Base-by-base conservation (phyloP, 2,888 invertebrate species). In the Caenorhabditis wallacei region DNA sequence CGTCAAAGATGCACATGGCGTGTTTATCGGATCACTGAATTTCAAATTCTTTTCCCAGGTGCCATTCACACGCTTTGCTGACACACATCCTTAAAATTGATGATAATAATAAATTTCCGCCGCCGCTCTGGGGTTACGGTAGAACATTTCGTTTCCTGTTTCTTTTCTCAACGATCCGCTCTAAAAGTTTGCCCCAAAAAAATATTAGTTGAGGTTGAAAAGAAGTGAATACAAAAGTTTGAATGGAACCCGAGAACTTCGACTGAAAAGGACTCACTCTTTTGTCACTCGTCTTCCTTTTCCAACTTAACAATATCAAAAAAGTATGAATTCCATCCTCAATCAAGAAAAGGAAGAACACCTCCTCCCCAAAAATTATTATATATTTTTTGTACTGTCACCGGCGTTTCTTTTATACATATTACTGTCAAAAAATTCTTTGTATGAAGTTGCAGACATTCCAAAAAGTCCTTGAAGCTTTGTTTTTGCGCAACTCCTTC, bases 1-100 rank as follows among this genome's bases (percentile, higher is more conserved):
- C 26, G 30, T n/a, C 59, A 24, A 71, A 71, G 79, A 51, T 61
- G 71, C 69, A 74, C 37, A 71, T 81, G 24, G 75, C 81, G 81
- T 81, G 81, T 81, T 81, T 80, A 80, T 81, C 81, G 81, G 81
- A 63, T 81, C 75, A 74, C 81, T 76, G 81, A 81, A 81, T 81
- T 81, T 81, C 66, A 71, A 81, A 81, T 81, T 81, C 69, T 74
- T 22, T 37, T 4, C 53, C 53, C 51, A 53, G 63, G 61, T 43
- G 59, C 76, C 69, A 76, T 76, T 75, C 75, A 57, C 70, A 71
- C 61, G 18, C 18, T 22, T 26, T 10, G 18, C 54, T 46, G 78
- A 51, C 80, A 68, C 72, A 72, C 51, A 48, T 80, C 80, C 80
- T 68, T 70, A 79, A 79, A 70, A 79, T 79, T 70, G 79, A 72